phyloP scores from a whole-genome alignment of 2,888 invertebrate species.

The Microdon myrmicae region DNA sequence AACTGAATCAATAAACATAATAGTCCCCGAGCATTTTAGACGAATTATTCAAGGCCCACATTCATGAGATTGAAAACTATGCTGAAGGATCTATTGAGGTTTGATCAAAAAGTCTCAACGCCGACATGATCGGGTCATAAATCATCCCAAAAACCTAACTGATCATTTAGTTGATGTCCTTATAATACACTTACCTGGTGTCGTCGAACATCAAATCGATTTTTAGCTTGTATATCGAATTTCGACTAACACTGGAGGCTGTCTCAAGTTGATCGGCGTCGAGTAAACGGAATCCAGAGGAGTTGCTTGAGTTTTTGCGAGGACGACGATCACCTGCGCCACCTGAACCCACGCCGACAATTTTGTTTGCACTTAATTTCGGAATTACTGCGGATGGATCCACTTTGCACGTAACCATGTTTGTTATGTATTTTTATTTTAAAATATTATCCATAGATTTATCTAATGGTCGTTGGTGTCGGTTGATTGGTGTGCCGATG shows the following conservation, averaged over 20 bases:
- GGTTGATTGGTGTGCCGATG: too few species aligned
- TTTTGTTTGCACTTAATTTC: conserved; percentile 57
- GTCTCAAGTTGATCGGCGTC: conserved; percentile 66
- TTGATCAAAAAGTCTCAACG: too few species aligned
- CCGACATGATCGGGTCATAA: too few species aligned
- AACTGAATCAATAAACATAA: too few species aligned
- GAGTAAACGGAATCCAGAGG: conserved; percentile 66
- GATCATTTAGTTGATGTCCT: conserved; percentile 53
- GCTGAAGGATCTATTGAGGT: too few species aligned
- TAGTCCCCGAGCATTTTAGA: too few species aligned
- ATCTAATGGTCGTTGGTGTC: too few species aligned
- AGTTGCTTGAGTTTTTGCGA: conserved; percentile 61
- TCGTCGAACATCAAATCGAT: conserved; percentile 89
- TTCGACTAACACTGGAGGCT: conserved; percentile 66
- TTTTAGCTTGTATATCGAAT: conserved; percentile 82
- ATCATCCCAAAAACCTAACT: conserved; percentile 55
- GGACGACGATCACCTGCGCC: conserved; percentile 49
- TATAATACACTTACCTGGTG: conserved; percentile 67
- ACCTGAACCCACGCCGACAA: conserved; percentile 21
- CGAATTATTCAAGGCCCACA: too few species aligned
- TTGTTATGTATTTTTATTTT: conserved; percentile 52
- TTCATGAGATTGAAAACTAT: too few species aligned
- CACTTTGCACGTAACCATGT: conserved; percentile 67
- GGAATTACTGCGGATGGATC: conserved; percentile 62
- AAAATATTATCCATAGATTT: too few species aligned